Conservation (phyloP, 2,888 invertebrate species). For the Parnassius glacialis region DNA sequence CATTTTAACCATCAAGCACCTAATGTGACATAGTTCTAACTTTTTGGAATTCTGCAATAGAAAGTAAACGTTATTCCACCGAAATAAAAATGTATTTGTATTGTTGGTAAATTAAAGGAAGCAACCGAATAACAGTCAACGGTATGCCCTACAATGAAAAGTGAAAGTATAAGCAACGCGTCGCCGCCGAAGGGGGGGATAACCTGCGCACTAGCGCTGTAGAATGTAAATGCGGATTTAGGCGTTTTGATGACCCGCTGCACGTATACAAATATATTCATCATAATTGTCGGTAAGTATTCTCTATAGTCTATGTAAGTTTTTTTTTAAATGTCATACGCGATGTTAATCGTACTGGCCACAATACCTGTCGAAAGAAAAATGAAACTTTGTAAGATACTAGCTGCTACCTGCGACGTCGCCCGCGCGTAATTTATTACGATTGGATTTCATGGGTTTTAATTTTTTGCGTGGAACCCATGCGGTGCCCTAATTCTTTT, state of each 20-base stretch:
- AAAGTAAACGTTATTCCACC: slow-evolving; percentile 26
- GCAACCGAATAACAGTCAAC: slow-evolving; percentile 43
- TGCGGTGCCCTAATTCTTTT: too few relatives aligned
- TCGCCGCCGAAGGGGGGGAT: slow-evolving; percentile 45
- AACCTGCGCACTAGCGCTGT: slow-evolving; percentile 56
- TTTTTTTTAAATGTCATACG: slow-evolving; percentile 1
- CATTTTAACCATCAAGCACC: slow-evolving; percentile 45
- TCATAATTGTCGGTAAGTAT: slow-evolving; percentile 6
- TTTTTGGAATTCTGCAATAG: neutral
- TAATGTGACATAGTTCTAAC: slow-evolving; percentile 48
- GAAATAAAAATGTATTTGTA: slow-evolving; percentile 31
- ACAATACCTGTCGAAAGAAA: too few relatives aligned
- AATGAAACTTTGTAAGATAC: too few relatives aligned
- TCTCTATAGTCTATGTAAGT: neutral
- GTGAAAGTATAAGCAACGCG: slow-evolving; percentile 68
- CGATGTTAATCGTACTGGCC: slow-evolving; percentile 1
- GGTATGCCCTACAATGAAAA: slow-evolving; percentile 76
- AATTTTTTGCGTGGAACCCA: too few relatives aligned
- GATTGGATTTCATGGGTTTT: too few relatives aligned
- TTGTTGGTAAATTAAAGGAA: slow-evolving; percentile 2
- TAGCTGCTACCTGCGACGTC: too few relatives aligned
- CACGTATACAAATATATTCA: slow-evolving; percentile 32
- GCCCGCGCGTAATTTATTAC: too few relatives aligned
- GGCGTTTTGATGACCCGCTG: slow-evolving; percentile 64
- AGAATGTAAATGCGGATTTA: slow-evolving; percentile 70